Evolutionary conservation across 2,113 vertebrate genomes (phyloP), one percentile per base, ranked within the genome.

Genomic region (Lycaon pictus): DNA sequence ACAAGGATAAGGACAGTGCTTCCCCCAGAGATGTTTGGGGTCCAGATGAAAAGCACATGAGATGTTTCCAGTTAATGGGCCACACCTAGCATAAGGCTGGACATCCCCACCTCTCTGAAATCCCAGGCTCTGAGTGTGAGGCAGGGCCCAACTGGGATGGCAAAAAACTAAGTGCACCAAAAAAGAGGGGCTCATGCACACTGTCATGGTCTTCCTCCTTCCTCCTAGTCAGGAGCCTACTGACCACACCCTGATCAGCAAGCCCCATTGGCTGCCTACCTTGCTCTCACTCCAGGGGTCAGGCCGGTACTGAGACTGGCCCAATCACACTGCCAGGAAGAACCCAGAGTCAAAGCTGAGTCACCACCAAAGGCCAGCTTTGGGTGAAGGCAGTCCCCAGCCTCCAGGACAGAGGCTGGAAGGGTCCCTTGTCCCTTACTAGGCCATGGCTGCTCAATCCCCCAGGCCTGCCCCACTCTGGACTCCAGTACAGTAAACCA

Each of bases 251-350:
- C 43, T 29, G 53, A 51, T 48, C 20, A 29, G 11, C 23, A 43
- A 90, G 29, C 53, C 1, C 51, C 53, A 7, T 22, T 10, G 23
- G 84, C 58, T 56, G 74, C 35, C 4, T 17, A n/a, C 27, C 62
- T 29, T 4, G 0, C 3, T 77, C 53, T 53, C 43, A 11, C 60
- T 60, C 55, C 15, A n/a, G 35, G 32, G 37, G 2, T 22, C 43
- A 25, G 63, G 6, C 58, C 55, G 25, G 43, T 35, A 32, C 10
- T 0, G 32, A 56, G 53, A 51, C 29, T 22, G 25, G 29, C 37
- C 60, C 7, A 7, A 11, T 7, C 17, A 11, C 10, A 11, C 7
- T 0, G 29, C 69, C 6, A 13, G 13, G 13, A 13, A 56, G n/a
- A 7, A 22, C 71, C 83, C 56, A 0, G 2, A 32, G 12, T 12